A percentile compares a stretch with the other conserved stretches of the same genome.
phyloP scores from a whole-genome alignment of 37 sponge, comb jelly and placozoan genomes.

The Beroe forskalii region DNA sequence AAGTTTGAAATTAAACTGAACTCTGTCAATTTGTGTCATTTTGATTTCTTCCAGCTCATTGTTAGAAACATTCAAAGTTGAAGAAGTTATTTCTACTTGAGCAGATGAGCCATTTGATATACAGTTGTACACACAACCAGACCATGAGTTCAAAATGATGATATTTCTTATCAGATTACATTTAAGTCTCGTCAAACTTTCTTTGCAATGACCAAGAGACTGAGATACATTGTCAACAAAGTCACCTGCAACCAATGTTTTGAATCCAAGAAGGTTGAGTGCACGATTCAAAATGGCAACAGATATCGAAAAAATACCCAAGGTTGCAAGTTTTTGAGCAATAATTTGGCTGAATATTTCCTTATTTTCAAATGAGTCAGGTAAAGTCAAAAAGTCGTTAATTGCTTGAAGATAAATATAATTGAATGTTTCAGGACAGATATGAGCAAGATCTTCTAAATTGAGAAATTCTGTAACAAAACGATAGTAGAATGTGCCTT shows the following conservation, averaged over 20 bases:
- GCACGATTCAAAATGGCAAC: not conserved
- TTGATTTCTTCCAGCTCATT: not conserved
- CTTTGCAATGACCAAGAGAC: not conserved
- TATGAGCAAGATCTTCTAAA: slow-evolving; percentile 40
- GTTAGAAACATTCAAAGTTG: not conserved
- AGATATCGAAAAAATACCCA: not conserved
- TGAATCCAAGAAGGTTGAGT: not conserved
- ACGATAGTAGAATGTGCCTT: slow-evolving; percentile 25
- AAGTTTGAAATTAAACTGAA: slow-evolving; percentile 39
- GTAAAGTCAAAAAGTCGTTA: not conserved
- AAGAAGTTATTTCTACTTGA: not conserved
- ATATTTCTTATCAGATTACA: not conserved
- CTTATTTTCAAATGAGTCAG: not conserved
- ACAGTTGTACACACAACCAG: not conserved
- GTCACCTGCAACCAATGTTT: not conserved
- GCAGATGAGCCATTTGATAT: not conserved
- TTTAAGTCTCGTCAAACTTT: not conserved
- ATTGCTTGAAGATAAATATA: slow-evolving; percentile 11
- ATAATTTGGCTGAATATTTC: not conserved
- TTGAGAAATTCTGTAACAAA: not conserved
- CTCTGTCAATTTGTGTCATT: not conserved
- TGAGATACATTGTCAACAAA: not conserved
- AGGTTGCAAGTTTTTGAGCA: not conserved
- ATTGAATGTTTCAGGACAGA: not conserved
- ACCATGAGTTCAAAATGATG: not conserved